These are phyloP conservation scores for Sminthopsis crassicaudata DNA, from an alignment of 2,113 vertebrate species.

Conservation along the genomic window DNA sequence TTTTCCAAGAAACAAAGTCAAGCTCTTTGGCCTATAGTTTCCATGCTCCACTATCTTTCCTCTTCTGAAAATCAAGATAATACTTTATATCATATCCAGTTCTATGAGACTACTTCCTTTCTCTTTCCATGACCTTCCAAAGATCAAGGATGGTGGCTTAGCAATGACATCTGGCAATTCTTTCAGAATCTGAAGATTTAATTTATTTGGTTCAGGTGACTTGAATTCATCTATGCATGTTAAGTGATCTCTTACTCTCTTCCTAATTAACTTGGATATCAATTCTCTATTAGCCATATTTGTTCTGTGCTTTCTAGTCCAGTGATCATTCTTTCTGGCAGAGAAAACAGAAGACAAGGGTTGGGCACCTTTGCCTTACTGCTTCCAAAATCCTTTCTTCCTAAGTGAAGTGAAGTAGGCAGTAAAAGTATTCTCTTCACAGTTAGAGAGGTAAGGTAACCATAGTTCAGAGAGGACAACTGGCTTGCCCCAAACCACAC, in stretches of 20 bases:
- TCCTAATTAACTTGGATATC: not conserved
- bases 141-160: not conserved
- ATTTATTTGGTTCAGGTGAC: not conserved
- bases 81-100: not conserved
- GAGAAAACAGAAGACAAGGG: not conserved
- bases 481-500: not conserved
- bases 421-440: not conserved
- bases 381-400: not conserved
- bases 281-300: not conserved
- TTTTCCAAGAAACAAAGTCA: not conserved
- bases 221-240: not conserved
- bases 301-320: not conserved
- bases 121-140: not conserved
- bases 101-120: not conserved
- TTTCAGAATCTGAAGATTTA: not conserved
- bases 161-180: not conserved
- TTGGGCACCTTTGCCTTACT: not conserved
- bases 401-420: not conserved
- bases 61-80: not conserved
- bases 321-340: not conserved
- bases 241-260: not conserved
- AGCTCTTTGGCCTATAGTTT: not conserved
- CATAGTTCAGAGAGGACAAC: not conserved
- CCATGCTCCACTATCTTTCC: not conserved
- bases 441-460: not conserved